Conservation (phyloP, 2,113 vertebrate genomes). For the Oncorhynchus keta region DNA sequence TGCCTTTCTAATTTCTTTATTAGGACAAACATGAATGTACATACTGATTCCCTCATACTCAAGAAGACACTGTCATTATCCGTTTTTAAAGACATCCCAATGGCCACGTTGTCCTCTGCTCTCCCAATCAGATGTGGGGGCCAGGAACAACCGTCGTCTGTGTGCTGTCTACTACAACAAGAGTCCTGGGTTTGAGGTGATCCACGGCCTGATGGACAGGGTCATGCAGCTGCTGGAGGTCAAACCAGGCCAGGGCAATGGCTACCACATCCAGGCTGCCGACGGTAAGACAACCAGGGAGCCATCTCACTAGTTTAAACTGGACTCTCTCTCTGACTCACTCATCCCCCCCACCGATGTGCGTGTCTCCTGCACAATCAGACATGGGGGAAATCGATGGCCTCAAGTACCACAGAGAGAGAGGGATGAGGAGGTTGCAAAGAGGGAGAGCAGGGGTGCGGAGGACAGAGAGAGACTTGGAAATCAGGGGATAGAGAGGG, state of each 20-base stretch:
- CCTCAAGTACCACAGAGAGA: not conserved
- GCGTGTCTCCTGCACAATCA: conserved; percentile 31
- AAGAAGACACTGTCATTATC: not conserved
- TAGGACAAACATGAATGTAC: too few relatives aligned
- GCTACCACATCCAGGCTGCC: conserved; percentile 90
- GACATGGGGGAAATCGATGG: conserved; percentile 59
- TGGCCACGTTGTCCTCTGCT: not conserved
- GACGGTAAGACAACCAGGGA: conserved; percentile 79
- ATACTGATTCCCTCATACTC: too few relatives aligned
- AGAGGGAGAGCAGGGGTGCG: too few relatives aligned
- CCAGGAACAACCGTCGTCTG: conserved; percentile 86
- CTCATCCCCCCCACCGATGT: conserved; percentile 45
- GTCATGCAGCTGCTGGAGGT: conserved; percentile 92
- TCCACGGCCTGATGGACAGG: conserved; percentile 95
- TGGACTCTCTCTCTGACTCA: too few relatives aligned
- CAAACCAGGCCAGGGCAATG: conserved; percentile 72
- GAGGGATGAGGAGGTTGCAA: not conserved
- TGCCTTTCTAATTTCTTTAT: too few relatives aligned
- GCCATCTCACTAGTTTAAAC: not conserved
- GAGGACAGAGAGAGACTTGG: too few relatives aligned
- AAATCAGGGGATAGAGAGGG: not conserved
- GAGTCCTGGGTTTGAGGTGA: conserved; percentile 93
- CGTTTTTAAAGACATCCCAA: not conserved
- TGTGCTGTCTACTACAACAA: conserved; percentile 94
- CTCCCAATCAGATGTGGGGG: conserved; percentile 85